Evolutionary conservation across 2,888 invertebrate species (phyloP).

Genomic region (Drosophila yooni): DNA sequence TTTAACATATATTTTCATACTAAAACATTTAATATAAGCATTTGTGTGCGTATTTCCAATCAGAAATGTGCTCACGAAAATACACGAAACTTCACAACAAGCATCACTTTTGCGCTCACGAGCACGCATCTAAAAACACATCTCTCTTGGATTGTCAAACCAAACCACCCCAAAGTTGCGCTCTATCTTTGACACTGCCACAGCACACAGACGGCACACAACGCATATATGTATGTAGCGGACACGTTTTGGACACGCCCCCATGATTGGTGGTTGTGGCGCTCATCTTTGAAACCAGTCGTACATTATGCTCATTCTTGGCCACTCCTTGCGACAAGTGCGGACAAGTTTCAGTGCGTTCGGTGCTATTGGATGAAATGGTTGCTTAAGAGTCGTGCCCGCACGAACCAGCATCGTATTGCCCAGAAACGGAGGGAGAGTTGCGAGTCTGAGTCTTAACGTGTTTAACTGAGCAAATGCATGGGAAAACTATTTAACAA

Average conservation of each 20-base stretch:
- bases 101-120: conserved; percentile 35
- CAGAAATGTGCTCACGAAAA: neutral
- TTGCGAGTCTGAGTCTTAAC: conserved; percentile 43
- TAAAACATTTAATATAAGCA: neutral
- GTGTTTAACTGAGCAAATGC: conserved; percentile 9
- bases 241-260: conserved; percentile 45
- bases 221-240: neutral
- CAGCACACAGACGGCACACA: conserved; percentile 17
- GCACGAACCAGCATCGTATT: conserved; percentile 69
- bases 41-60: neutral
- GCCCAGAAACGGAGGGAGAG: conserved; percentile 52
- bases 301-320: conserved; percentile 48
- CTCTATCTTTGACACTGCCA: conserved; percentile 20
- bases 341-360: conserved; percentile 82
- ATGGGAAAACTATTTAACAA: conserved; percentile 5
- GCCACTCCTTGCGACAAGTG: conserved; percentile 81
- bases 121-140: conserved; percentile 22
- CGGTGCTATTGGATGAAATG: conserved; percentile 84
- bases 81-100: neutral
- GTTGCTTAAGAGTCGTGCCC: conserved; percentile 77
- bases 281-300: conserved; percentile 53
- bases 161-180: conserved; percentile 41
- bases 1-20: neutral
- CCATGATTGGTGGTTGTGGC: conserved; percentile 57
- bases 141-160: conserved; percentile 17